These are phyloP conservation scores for Proterorhinus semilunaris DNA, from an alignment of 2,113 vertebrate species.

Conservation along the genomic window DNA sequence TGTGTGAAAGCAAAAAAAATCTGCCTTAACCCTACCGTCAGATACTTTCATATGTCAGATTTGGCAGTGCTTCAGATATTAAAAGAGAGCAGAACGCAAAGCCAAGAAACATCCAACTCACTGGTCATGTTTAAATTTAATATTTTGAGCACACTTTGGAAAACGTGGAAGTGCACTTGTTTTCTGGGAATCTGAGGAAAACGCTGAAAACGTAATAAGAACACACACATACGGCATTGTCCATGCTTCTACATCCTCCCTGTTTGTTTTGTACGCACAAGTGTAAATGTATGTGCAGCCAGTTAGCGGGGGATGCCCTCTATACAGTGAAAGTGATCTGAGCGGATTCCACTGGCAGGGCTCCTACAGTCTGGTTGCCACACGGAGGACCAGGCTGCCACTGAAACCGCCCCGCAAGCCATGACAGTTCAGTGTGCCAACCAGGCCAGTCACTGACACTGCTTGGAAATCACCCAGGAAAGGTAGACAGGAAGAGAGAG, in stretches of 20 bases:
- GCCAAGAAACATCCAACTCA: slow-evolving; percentile 30
- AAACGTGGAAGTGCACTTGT: too few species aligned
- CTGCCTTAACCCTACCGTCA: slow-evolving; percentile 39
- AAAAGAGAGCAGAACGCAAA: slow-evolving; percentile 23
- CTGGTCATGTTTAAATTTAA: not conserved
- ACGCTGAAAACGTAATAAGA: too few species aligned
- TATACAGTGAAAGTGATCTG: slow-evolving; percentile 55
- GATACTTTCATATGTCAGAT: slow-evolving; percentile 44
- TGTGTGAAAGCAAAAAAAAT: slow-evolving; percentile 32
- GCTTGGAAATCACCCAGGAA: slow-evolving; percentile 59
- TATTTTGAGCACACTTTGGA: too few species aligned
- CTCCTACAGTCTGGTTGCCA: slow-evolving; percentile 40
- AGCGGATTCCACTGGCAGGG: slow-evolving; percentile 65
- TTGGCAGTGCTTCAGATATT: slow-evolving; percentile 43
- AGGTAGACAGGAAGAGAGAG: slow-evolving; percentile 44
- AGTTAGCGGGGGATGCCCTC: slow-evolving; percentile 40
- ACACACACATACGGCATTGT: not conserved
- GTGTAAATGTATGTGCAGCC: slow-evolving; percentile 9
- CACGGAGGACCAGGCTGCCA: slow-evolving; percentile 32
- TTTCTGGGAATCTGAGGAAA: too few species aligned
- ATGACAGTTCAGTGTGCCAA: slow-evolving; percentile 53
- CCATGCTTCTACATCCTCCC: not conserved
- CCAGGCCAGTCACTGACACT: slow-evolving; percentile 56
- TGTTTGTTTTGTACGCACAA: not conserved
- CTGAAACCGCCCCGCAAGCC: slow-evolving; percentile 45